Evolutionary conservation across 2,797 vertebrate genomes (phyloP), one percentile per base, ranked within the genome.

Genomic region (Odontamblyopus rebecca): DNA sequence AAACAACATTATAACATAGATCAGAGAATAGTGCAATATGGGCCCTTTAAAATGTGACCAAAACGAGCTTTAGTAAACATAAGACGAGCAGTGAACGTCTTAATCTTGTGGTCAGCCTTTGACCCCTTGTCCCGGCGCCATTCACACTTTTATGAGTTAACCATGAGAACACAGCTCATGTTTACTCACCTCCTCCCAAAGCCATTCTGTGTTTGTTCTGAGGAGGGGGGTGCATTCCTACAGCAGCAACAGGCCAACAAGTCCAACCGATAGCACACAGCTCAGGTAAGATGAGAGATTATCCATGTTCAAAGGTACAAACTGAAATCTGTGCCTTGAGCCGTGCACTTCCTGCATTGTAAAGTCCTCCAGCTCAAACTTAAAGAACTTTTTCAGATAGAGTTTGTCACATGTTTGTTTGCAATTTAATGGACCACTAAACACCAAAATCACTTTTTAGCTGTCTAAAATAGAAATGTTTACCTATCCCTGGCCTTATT

Each of bases 71-170:
- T 0, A 48, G 44, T 19, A 66, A 66, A 66, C 44, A 66, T 13
- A 30, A 66, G 44, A 66, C 15, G 64, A 18, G 26, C 44, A 51
- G 26, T 27, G 26, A 51, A 66, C 4, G 15, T 29, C 44, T 66
- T 66, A 30, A 66, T 66, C 63, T 26, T 38, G 26, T 51, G 11
- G 13, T 50, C 15, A 18, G 64, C 23, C 44, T 66, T 51, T 11
- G 64, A 51, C 64, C 64, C 64, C 56, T 30, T 19, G 15, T 4
- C 75, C 63, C 68, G 54, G 71, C 68, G 64, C 72, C 61, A 63
- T 74, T 79, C 76, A 82, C 60, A 9, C 1, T 61, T 84, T 87
- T 84, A 85, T 83, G 75, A 80, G 73, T 70, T 72, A 82, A 87
- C 72, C 71, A 66, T 78, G 59, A 69, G 78, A 82, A 86, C 86